Evolutionary conservation across 2,113 vertebrate genomes (phyloP), one percentile per base, ranked within the genome.

Genomic region (Zosterops lateralis): DNA sequence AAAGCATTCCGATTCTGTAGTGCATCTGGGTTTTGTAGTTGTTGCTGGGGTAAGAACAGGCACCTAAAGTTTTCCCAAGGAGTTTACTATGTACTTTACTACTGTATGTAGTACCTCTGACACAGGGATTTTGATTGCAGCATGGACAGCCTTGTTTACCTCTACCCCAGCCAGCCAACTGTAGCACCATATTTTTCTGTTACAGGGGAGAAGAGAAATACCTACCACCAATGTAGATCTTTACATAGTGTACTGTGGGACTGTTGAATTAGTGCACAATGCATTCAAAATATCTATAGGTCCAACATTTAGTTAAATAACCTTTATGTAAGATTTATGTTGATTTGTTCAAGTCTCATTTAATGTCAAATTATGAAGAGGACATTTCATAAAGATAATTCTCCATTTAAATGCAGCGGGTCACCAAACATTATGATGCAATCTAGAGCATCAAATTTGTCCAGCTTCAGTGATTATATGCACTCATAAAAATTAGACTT

Each of bases 331-430:
- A 97, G 94, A 98, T 97, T 98, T 97, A 97, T 97, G 96, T 97
- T 97, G 97, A 97, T 97, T 97, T 97, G 92, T 90, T 97, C 93
- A 97, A 97, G 97, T 98, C 97, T 97, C 94, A 96, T 97, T 97
- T 98, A 97, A 97, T 97, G 94, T 96, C 91, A 96, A 97, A 98
- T 98, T 98, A 97, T 93, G 93, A 97, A 96, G 91, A 97, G 92
- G 92, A 96, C 96, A 95, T 97, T 98, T 98, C 97, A 98, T 97
- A 96, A 98, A 97, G 97, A 97, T 98, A 98, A 98, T 98, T 98
- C 96, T 97, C 96, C 94, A 98, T 98, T 98, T 98, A 97, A 98
- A 98, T 97, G 98, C 96, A 98, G 95, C 96, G 97, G 95, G 85
- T 96, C 94, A 97, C 97, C 94, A 98, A 98, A 98, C 98, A 97